Base-by-base conservation (phyloP, 2,113 vertebrate species). In the Ceyx melanurus region DNA sequence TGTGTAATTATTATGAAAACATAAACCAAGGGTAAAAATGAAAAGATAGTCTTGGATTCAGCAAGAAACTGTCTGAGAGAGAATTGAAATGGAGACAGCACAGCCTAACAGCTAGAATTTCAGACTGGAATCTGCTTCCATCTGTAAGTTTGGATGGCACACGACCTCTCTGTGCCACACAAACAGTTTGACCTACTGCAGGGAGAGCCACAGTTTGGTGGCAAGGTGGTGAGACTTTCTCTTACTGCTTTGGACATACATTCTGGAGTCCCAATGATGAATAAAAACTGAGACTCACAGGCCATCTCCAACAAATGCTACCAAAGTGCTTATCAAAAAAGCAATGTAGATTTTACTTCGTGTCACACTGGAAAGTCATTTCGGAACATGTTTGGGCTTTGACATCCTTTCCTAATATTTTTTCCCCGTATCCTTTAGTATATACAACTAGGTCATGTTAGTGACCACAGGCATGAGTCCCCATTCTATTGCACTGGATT, bases 401-500 rank as follows among this genome's bases (percentile, higher is more conserved):
- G 48, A 95, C 82, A 90, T 28, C 57, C 58, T 87, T 89, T 79
- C 57, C 77, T 48, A 81, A 51, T 81, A 31, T 67, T 86, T 89
- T 35, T 76, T 78, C 3, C 15, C 56, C 65, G 16, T 75, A 64
- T 78, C 26, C 29, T 58, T 88, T 83, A 78, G 56, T 78, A 22
- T 83, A n/a, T 89, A 88, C 86, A 95, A 74, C 72, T 83, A 93
- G 84, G 82, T 85, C 88, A 78, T 0, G 21, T 94, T 92, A 93
- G 88, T 78, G 90, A 95, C 95, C 92, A 94, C 90, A 96, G 88
- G 88, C 89, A 93, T 94, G 92, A 94, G 26, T 92, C 80, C 95
- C 82, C 76, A 95, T 94, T 95, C 93, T 82, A 61, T 78, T 91
- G 72, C 68, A 57, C 26, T 88, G 65, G 21, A 86, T 94, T 94